These are phyloP conservation scores for Latrodectus geometricus DNA, from an alignment of 1,140 invertebrate species.

Conservation along the genomic window DNA sequence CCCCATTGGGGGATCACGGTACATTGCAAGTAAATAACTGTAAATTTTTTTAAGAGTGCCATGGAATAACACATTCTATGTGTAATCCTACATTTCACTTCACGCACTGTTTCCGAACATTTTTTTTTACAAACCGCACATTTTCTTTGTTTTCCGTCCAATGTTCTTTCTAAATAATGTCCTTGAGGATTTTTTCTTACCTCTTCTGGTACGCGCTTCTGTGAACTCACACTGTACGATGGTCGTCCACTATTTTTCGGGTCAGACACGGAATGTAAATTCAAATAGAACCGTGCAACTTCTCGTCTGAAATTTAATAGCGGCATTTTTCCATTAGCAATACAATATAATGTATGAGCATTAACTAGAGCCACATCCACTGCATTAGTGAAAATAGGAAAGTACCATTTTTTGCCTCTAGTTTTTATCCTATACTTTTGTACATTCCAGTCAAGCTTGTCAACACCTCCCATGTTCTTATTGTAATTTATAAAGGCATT, in stretches of 20 bases:
- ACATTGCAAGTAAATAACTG: constrained; percentile 31
- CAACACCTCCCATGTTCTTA: constrained; percentile 39
- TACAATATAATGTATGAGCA: constrained; percentile 38
- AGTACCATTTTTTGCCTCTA: constrained; percentile 40
- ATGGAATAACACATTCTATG: constrained; percentile 20
- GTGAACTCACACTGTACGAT: constrained; percentile 39
- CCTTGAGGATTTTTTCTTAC: constrained; percentile 40
- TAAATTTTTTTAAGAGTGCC: constrained; percentile 32
- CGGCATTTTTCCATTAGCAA: constrained; percentile 41
- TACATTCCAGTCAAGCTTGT: constrained; percentile 39
- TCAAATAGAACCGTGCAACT: constrained; percentile 37
- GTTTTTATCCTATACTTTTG: constrained; percentile 39
- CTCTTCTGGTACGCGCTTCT: constrained; percentile 38
- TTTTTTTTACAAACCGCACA: constrained; percentile 39
- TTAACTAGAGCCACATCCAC: constrained; percentile 37
- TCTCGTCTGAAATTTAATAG: constrained; percentile 42
- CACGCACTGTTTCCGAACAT: constrained; percentile 20
- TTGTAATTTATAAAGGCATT: constrained; percentile 37
- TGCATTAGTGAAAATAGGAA: constrained; percentile 40
- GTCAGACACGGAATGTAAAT: constrained; percentile 41
- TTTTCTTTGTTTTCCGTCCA: constrained; percentile 39
- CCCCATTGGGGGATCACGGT: too few species aligned
- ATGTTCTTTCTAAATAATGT: constrained; percentile 39
- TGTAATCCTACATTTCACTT: constrained; percentile 12
- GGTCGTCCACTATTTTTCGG: constrained; percentile 36